These are phyloP conservation scores for Siphonodentalium dalli DNA, from an alignment of 2,888 invertebrate genomes.

Conservation along the genomic window DNA sequence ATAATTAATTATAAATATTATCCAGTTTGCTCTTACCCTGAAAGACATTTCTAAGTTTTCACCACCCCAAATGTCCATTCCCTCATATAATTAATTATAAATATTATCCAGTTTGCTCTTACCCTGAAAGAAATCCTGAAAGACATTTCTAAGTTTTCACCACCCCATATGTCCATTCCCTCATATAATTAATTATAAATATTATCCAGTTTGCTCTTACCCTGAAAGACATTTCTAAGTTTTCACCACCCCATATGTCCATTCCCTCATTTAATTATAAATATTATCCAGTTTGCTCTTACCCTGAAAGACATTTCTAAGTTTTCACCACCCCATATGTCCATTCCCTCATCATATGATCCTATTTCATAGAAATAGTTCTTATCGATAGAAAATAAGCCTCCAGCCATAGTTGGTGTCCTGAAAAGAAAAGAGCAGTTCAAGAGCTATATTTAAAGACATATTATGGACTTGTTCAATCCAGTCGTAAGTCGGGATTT, in stretches of 20 bases:
- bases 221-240: neutral
- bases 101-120: too few relatives aligned
- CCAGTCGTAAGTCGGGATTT: too few relatives aligned
- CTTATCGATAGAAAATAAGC: conserved; percentile 91
- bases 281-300: conserved; percentile 57
- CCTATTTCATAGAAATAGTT: conserved; percentile 98
- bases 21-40: too few relatives aligned
- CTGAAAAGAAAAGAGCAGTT: conserved; percentile 49
- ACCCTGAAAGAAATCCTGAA: conserved; percentile 95
- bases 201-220: too few relatives aligned
- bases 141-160: conserved; percentile 94
- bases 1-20: too few relatives aligned
- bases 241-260: neutral
- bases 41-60: conserved; percentile 96
- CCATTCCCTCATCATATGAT: conserved; percentile 98
- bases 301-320: conserved; percentile 95
- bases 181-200: conserved; percentile 69
- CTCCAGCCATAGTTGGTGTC: conserved; percentile 99
- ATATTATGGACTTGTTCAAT: too few relatives aligned
- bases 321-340: conserved; percentile 98
- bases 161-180: conserved; percentile 99
- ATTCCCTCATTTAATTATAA: neutral
- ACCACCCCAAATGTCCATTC: conserved; percentile 99
- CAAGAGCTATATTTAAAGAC: too few relatives aligned
- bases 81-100: too few relatives aligned